Base-by-base conservation (phyloP, 2,888 invertebrate genomes). In the Drosophila quinaria region DNA sequence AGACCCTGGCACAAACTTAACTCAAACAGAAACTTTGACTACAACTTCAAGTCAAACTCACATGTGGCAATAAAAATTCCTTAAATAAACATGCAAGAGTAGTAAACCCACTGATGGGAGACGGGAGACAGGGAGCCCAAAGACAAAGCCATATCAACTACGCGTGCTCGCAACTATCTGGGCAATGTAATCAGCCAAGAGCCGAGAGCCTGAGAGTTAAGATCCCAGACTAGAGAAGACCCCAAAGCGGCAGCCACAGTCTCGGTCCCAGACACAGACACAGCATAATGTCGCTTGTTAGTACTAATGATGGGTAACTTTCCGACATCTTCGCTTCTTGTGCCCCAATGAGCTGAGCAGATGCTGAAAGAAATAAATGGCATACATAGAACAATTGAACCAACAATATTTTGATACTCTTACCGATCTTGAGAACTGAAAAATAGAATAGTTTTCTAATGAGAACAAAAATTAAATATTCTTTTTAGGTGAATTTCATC, bases 291-390 rank as follows among this genome's bases (percentile, higher is more conserved):
- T 78, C 70, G 81, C 86, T 89, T 89, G 86, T 86, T 86, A 86
- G 86, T 78, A 89, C 89, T 89, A 86, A 89, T 89, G 86, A 86
- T 89, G 88, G 87, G 71, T 76, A 68, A 72, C 72, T 64, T 51
- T 58, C 49, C 61, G 50, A 60, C 68, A 65, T 63, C 54, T 60
- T 54, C 39, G 59, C 59, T 46, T 49, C 56, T 60, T 67, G 39
- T 55, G 35, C 49, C 50, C 41, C 75, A 60, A 52, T 49, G 50
- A 52, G 42, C 35, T 33, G 33, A 69, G 54, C 56, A 79, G 54
- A 71, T 63, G 61, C 68, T 65, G 55, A 74, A 66, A 74, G 49
- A 62, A 74, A 61, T 70, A 44, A 60, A 64, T 44, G 39, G 41
- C 19, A 41, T 33, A 35, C n/a, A 51, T 10, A 49, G 25, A 37